Conservation (phyloP, 2,797 vertebrate genomes). For the Dendrocincla tyrannina region DNA sequence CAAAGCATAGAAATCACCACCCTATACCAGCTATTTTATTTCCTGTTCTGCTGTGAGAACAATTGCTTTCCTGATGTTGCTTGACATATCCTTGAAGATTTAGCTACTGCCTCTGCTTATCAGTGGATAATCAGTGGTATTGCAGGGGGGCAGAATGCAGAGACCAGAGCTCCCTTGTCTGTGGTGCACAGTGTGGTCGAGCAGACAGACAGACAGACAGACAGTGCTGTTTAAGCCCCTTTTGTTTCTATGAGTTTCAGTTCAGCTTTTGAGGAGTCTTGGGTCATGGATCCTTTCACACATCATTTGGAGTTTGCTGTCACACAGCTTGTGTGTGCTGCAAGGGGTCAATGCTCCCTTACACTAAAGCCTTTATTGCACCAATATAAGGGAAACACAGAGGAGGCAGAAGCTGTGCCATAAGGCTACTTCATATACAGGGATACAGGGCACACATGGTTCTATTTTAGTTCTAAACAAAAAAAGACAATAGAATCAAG, state of each 20-base stretch:
- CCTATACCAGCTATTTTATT: not conserved
- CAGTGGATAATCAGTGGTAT: not conserved
- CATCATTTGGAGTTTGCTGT: not conserved
- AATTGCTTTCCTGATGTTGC: not conserved
- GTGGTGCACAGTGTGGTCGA: rapidly evolving
- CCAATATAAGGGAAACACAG: not conserved
- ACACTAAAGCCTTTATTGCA: not conserved
- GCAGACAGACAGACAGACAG: not conserved
- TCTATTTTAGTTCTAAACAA: not conserved
- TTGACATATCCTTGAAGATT: not conserved
- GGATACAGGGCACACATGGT: not conserved
- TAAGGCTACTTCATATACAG: not conserved
- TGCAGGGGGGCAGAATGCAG: not conserved
- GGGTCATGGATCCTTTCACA: not conserved
- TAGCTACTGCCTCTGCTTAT: not conserved
- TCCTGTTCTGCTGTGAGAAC: not conserved
- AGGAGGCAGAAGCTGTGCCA: not conserved
- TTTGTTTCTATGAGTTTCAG: not conserved
- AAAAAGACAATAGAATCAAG: not conserved
- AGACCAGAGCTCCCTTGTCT: not conserved
- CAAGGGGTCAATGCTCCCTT: not conserved
- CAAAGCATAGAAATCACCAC: not conserved
- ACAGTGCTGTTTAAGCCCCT: not conserved
- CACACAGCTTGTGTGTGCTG: not conserved
- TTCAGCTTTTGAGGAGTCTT: not conserved